phyloP scores from a whole-genome alignment of 2,113 vertebrate genomes.

The Pongo pygmaeus region DNA sequence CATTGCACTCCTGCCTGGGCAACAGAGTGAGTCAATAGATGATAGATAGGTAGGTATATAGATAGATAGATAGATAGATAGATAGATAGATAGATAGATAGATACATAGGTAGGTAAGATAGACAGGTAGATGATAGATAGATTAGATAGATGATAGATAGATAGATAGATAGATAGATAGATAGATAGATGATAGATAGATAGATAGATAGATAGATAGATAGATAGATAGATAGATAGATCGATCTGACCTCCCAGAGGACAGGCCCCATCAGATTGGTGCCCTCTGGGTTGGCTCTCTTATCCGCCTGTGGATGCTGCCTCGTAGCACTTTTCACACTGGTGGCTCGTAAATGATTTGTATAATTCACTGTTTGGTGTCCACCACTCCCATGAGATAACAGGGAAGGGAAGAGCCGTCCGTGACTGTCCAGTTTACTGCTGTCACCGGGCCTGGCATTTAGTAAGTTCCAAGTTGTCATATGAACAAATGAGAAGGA shows the following conservation, averaged over 20 bases:
- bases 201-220: neutral
- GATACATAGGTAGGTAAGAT: too few species aligned
- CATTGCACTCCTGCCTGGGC: neutral
- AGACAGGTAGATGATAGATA: too few species aligned
- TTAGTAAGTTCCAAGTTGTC: too few species aligned
- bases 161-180: too few species aligned
- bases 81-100: too few species aligned
- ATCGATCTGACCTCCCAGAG: neutral
- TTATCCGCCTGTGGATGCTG: fast-evolving
- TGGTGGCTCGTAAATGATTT: too few species aligned
- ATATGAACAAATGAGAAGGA: neutral
- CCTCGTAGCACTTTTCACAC: neutral
- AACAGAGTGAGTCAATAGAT: neutral
- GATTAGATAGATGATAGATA: too few species aligned
- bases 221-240: neutral
- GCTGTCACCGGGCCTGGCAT: neutral
- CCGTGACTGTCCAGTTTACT: fast-evolving
- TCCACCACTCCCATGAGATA: neutral
- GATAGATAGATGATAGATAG: too few species aligned
- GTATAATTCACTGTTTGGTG: neutral
- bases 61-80: too few species aligned
- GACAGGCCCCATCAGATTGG: neutral
- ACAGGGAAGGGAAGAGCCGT: neutral
- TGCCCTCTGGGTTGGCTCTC: neutral
- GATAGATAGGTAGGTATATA: too few species aligned